These are phyloP conservation scores for Sphaeramia orbicularis DNA, from an alignment of 2,797 vertebrate species.

Conservation along the genomic window DNA sequence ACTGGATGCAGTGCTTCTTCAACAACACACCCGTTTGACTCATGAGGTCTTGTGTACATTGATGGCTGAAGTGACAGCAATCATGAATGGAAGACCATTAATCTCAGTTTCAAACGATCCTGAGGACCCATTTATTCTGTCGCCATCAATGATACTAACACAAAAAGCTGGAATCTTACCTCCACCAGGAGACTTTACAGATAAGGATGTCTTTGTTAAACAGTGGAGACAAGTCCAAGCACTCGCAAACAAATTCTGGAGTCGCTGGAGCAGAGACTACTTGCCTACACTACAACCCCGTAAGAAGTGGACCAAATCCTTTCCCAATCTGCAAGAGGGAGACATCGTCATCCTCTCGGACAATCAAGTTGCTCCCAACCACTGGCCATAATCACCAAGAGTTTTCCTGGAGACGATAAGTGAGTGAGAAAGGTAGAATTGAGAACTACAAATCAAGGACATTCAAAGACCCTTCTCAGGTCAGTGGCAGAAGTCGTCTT, in stretches of 20 bases:
- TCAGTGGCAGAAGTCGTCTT: too few species aligned
- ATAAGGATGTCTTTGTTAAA: constrained; percentile 24
- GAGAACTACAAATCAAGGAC: background rate
- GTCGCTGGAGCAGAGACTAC: background rate
- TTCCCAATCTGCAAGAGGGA: background rate
- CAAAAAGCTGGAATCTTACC: constrained; percentile 13
- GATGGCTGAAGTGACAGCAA: constrained; percentile 15
- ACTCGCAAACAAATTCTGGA: background rate
- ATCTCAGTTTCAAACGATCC: constrained; percentile 6
- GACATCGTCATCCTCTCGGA: background rate
- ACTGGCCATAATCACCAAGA: background rate
- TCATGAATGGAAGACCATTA: constrained; percentile 11
- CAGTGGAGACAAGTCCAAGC: background rate
- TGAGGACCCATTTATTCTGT: constrained; percentile 19
- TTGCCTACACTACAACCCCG: background rate
- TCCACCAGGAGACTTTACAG: constrained; percentile 12
- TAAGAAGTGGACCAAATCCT: background rate
- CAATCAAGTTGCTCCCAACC: background rate
- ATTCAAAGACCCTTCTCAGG: background rate
- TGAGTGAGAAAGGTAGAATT: background rate
- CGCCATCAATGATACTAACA: constrained; percentile 18
- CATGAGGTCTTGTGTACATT: constrained; percentile 14
- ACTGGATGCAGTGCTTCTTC: constrained; percentile 7
- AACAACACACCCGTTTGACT: constrained; percentile 4
- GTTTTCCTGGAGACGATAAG: background rate